Percentiles rank a stretch among this genome's conserved stretches.
phyloP scores from a whole-genome alignment of 2,797 vertebrate species.

The Sus cebifrons region DNA sequence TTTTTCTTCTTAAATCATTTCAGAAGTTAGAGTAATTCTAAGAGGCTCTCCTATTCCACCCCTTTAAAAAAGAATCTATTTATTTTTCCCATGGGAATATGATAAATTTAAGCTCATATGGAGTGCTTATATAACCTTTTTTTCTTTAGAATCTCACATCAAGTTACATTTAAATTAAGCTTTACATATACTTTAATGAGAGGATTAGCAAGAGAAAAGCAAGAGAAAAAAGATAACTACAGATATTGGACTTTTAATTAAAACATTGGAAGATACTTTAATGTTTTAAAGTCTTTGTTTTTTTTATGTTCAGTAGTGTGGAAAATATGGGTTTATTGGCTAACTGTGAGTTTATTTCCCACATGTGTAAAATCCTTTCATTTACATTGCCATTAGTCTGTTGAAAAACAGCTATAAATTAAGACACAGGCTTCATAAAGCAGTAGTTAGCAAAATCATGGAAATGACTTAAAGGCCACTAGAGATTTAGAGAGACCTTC shows the following conservation, averaged over 20 bases:
- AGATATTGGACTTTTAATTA: slow-evolving; percentile 37
- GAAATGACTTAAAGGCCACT: not conserved
- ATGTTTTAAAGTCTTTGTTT: not conserved
- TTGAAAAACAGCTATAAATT: slow-evolving; percentile 44
- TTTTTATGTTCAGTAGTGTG: slow-evolving; percentile 58
- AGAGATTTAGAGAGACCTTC: not conserved
- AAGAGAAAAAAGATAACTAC: not conserved
- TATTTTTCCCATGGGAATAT: not conserved
- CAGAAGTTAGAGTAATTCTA: slow-evolving; percentile 30
- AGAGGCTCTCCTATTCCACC: not conserved
- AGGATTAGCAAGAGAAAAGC: not conserved
- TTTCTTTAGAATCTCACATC: slow-evolving; percentile 34
- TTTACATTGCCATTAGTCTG: not conserved
- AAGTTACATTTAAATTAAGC: slow-evolving; percentile 36
- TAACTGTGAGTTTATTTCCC: slow-evolving; percentile 48
- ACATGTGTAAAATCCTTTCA: not conserved
- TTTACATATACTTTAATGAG: slow-evolving; percentile 16
- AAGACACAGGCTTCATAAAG: not conserved
- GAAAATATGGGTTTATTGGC: slow-evolving; percentile 16
- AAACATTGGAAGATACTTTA: not conserved
- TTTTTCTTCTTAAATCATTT: slow-evolving; percentile 59
- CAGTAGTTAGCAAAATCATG: slow-evolving; percentile 29
- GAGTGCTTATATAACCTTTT: not conserved
- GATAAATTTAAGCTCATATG: not conserved
- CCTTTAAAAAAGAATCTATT: slow-evolving; percentile 26